Evolutionary conservation across 2,113 vertebrate species (phyloP).

Genomic region (Cebus imitator): DNA sequence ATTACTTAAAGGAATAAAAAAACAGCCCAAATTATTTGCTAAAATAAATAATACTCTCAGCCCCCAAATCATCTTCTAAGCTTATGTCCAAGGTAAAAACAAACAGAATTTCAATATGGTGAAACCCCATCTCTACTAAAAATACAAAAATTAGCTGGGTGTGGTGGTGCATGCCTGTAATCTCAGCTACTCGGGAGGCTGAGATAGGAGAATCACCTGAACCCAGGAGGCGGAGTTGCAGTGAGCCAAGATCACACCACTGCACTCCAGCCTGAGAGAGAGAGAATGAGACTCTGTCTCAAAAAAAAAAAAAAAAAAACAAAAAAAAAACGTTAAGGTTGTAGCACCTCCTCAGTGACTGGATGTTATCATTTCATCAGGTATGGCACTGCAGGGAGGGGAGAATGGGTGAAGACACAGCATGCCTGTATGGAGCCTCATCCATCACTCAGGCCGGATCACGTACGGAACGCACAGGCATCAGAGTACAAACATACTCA

Average conservation of each 20-base stretch:
- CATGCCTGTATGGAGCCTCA: not conserved
- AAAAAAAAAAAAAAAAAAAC: too few species aligned
- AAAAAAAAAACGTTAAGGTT: not conserved
- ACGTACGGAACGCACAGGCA: not conserved
- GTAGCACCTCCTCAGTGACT: not conserved
- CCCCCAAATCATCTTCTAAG: not conserved
- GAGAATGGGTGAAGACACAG: not conserved
- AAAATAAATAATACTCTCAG: not conserved
- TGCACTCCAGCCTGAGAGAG: too few species aligned
- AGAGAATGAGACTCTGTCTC: too few species aligned
- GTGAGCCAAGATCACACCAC: too few species aligned
- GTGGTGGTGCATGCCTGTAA: too few species aligned
- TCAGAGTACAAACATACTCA: not conserved
- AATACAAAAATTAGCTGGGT: too few species aligned
- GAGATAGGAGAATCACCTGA: too few species aligned
- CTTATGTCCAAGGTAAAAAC: not conserved
- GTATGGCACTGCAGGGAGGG: not conserved
- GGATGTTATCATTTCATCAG: not conserved
- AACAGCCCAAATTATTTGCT: not conserved
- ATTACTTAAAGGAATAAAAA: constrained; percentile 31
- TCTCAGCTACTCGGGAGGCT: too few species aligned
- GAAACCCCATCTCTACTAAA: too few species aligned
- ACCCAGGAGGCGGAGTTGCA: too few species aligned
- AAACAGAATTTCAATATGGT: not conserved
- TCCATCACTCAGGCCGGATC: not conserved